These are phyloP conservation scores for Embidobia sp. DNA, from an alignment of 2,888 invertebrate species.

Conservation along the genomic window DNA sequence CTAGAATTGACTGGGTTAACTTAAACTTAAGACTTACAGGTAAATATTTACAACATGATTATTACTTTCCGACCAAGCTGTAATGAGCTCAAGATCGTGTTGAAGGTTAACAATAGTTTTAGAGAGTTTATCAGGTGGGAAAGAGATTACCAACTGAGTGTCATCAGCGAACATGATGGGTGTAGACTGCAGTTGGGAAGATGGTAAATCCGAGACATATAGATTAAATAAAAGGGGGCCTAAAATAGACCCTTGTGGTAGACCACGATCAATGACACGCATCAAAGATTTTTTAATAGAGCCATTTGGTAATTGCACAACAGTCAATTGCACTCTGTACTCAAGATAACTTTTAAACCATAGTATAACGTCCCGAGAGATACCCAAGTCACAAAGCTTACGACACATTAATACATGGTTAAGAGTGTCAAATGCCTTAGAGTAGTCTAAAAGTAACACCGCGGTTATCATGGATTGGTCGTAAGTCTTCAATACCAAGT, in stretches of 20 bases:
- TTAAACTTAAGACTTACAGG: no score
- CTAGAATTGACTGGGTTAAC: neutral
- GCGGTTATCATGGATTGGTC: neutral
- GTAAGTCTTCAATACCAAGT: neutral
- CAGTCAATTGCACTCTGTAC: neutral
- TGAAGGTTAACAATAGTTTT: neutral
- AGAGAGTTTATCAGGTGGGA: no score
- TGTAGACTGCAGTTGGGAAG: neutral
- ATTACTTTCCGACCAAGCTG: neutral
- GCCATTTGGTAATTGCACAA: no score
- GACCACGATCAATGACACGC: neutral
- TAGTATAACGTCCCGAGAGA: neutral
- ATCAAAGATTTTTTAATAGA: no score
- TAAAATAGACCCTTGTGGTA: neutral
- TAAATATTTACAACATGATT: no score
- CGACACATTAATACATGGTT: neutral
- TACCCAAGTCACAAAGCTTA: neutral
- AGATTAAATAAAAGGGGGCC: neutral
- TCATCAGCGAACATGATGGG: neutral
- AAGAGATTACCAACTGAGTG: neutral
- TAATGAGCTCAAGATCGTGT: neutral
- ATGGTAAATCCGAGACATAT: neutral
- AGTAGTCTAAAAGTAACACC: neutral
- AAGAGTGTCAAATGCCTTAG: constrained; percentile 4
- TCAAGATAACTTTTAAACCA: neutral